Evolutionary conservation across 2,113 vertebrate species (phyloP).

Genomic region (Pterophyllum scalare): DNA sequence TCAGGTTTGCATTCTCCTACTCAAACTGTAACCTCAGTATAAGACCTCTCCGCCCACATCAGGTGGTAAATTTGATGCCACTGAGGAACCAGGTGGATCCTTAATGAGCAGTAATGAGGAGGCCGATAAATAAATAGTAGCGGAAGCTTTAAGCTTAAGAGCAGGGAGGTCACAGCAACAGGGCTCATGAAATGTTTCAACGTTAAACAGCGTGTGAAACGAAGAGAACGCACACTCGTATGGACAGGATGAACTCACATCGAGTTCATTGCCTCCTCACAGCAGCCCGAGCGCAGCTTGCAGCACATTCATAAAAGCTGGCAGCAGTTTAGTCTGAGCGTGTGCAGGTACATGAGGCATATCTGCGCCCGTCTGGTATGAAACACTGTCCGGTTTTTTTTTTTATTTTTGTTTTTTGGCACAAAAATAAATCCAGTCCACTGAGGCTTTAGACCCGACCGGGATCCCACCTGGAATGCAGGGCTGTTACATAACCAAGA

Average conservation of each 20-base stretch:
- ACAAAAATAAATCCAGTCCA: slow-evolving; percentile 1
- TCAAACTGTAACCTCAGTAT: not conserved
- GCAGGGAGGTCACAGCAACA: not conserved
- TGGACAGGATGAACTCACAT: not conserved
- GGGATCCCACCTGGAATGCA: slow-evolving; percentile 64
- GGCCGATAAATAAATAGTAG: not conserved
- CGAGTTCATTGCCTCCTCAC: slow-evolving; percentile 9
- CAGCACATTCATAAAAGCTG: slow-evolving; percentile 6
- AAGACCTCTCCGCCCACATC: not conserved
- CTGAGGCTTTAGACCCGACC: slow-evolving; percentile 16
- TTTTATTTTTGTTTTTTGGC: not conserved
- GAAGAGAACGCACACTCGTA: not conserved
- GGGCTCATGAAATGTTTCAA: slow-evolving; percentile 10
- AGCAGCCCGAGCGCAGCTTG: not conserved
- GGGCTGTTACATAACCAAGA: slow-evolving; percentile 54
- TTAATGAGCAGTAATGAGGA: not conserved
- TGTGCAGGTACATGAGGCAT: slow-evolving; percentile 18
- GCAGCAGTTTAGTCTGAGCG: not conserved
- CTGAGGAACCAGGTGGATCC: not conserved
- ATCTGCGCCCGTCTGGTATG: not conserved
- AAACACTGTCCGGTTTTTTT: not conserved
- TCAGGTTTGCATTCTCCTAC: not conserved
- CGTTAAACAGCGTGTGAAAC: not conserved
- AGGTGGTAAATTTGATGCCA: not conserved
- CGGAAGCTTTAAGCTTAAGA: not conserved